Evolutionary conservation across 64 coral and sea anemone species (phyloP).

Genomic region (Montipora foliosa): DNA sequence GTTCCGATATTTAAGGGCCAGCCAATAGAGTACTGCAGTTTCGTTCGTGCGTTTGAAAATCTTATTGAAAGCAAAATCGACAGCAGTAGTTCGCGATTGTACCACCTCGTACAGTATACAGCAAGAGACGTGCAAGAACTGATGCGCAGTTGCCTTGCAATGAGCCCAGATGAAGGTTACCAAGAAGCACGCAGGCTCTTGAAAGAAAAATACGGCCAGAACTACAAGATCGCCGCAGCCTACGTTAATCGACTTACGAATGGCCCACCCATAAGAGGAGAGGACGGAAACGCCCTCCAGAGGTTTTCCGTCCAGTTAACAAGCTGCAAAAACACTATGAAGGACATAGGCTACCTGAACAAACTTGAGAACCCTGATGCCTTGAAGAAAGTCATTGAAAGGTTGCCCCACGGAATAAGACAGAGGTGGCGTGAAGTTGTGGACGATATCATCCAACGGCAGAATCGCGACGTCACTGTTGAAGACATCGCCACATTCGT

Average conservation of each 20-base stretch:
- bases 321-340: constrained; percentile 55
- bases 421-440: no score
- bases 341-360: constrained; percentile 13
- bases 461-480: no score
- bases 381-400: no score
- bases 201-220: constrained; percentile 48
- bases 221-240: constrained; percentile 52
- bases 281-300: constrained; percentile 54
- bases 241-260: constrained; percentile 21
- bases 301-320: not conserved
- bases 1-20: constrained; percentile 13
- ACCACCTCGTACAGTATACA: constrained; percentile 73
- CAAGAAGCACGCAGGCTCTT: constrained; percentile 53
- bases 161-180: constrained; percentile 48
- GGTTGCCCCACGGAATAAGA: no score
- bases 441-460: no score
- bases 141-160: constrained; percentile 64
- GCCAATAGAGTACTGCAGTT: constrained; percentile 36
- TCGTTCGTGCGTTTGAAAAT: constrained; percentile 64
- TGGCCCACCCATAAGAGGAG: constrained; percentile 4
- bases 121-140: not conserved
- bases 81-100: constrained; percentile 65
- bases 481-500: no score
- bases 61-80: constrained; percentile 60
- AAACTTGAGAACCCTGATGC: no score